Evolutionary conservation across 53 echinoderm and acorn worm genomes (phyloP), one percentile per base, ranked within the genome.

Genomic region (Zoroaster sp.): DNA sequence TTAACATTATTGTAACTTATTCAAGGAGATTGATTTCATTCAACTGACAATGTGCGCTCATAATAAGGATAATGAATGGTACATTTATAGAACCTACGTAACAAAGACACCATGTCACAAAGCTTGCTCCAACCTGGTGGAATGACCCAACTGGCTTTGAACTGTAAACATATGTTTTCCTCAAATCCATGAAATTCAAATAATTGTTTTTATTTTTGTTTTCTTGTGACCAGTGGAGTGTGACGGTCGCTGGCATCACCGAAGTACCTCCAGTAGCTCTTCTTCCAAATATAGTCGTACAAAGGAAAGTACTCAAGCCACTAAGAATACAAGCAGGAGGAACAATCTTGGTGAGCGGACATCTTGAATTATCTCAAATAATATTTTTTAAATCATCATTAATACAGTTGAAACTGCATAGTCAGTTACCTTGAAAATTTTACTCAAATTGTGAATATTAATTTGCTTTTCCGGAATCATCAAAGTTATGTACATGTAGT

Each of bases 251-350:
- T 15, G 89, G 91, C 20, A 96, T 98, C 15, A 98, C 98, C 21
- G 98, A 98, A 41, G 93, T 98, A 12, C 98, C 98, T 53, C 98
- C 98, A 4, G 95, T 98, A 2, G 95, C 93, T 23, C 75, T 95
- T 35, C 86, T 98, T 39, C 98, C 98, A 51, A 98, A 98, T 71
- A 83, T 90, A 39, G 87, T 98, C 9, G 98, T 98, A 15, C 98
- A 98, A 73, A 94, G 55, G 59, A 98, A 94, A 87, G 93, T 98
- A 18, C 77, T 98, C 23, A 81, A 87, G 44, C 98, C 98, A 35
- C 92, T 94, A 21, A 92, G 95, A 80, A 69, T 91, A 69, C 98
- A 98, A 75, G 94, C 98, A 15, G 95, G 98, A 43, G 98, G 98
- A 38, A 94, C 98, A 34, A 93, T 98, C 37, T 65, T 98, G 93